Conservation (phyloP, 92 coral and sea anemone species). For the Heteractis magnifica region DNA sequence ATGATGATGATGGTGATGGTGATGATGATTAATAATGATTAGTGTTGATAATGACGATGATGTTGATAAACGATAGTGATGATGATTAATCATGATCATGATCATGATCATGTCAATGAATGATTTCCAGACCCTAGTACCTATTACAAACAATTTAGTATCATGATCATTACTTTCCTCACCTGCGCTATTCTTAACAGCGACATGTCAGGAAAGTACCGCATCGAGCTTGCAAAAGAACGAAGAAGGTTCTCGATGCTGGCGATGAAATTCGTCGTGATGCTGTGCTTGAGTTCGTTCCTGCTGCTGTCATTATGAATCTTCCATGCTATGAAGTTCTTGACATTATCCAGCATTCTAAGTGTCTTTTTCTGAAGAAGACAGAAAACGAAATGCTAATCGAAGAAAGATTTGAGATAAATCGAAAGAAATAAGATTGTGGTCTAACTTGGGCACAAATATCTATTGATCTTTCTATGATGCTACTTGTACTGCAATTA, state of each 20-base stretch:
- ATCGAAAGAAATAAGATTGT: too few relatives aligned
- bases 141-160: not conserved
- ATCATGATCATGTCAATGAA: too few relatives aligned
- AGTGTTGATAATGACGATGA: too few relatives aligned
- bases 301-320: conserved; percentile 42
- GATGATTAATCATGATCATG: too few relatives aligned
- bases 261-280: conserved; percentile 44
- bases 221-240: conserved; percentile 49
- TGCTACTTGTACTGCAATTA: too few relatives aligned
- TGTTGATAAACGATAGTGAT: too few relatives aligned
- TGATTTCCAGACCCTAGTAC: too few relatives aligned
- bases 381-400: not conserved
- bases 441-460: too few relatives aligned
- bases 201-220: conserved; percentile 10
- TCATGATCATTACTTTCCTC: conserved; percentile 1
- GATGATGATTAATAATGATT: too few relatives aligned
- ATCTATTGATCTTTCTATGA: too few relatives aligned
- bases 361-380: conserved; percentile 49
- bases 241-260: conserved; percentile 60
- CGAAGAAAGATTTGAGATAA: not conserved
- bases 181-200: not conserved
- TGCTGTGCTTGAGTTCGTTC: conserved; percentile 42
- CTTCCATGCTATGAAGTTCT: conserved; percentile 49
- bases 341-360: conserved; percentile 45
- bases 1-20: too few relatives aligned